phyloP scores from a whole-genome alignment of 2,797 vertebrate genomes.

The Gymnopithys bicolor region DNA sequence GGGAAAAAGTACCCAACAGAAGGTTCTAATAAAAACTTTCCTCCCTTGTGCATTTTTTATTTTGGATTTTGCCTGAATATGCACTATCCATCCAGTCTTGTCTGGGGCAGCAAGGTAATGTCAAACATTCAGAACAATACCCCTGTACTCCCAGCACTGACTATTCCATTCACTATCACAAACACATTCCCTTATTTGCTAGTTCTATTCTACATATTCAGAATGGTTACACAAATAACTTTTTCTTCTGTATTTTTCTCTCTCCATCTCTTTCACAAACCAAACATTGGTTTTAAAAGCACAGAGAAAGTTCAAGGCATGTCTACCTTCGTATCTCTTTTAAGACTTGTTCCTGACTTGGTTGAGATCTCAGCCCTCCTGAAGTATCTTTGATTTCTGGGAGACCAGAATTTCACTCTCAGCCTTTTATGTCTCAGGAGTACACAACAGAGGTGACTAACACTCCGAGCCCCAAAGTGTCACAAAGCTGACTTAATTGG shows the following conservation, averaged over 20 bases:
- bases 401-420: slow-evolving; percentile 20
- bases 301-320: not conserved
- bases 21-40: not conserved
- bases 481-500: slow-evolving; percentile 49
- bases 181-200: not conserved
- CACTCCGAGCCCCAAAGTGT: not conserved
- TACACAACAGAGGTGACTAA: slow-evolving; percentile 51
- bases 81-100: not conserved
- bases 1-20: not conserved
- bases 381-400: slow-evolving; percentile 14
- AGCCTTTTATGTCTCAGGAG: not conserved
- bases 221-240: not conserved
- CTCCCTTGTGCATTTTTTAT: not conserved
- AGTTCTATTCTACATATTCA: not conserved
- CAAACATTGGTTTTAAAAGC: not conserved
- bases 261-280: not conserved
- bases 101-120: not conserved
- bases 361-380: not conserved
- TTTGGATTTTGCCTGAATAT: not conserved
- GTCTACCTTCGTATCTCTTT: not conserved
- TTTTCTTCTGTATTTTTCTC: not conserved
- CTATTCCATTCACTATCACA: not conserved
- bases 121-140: not conserved
- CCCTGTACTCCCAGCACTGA: not conserved
- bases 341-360: not conserved